Percentiles rank a stretch among this genome's conserved stretches.
Evolutionary conservation across 2,797 vertebrate species (phyloP).

Genomic region (Lycodopsis pacificus): DNA sequence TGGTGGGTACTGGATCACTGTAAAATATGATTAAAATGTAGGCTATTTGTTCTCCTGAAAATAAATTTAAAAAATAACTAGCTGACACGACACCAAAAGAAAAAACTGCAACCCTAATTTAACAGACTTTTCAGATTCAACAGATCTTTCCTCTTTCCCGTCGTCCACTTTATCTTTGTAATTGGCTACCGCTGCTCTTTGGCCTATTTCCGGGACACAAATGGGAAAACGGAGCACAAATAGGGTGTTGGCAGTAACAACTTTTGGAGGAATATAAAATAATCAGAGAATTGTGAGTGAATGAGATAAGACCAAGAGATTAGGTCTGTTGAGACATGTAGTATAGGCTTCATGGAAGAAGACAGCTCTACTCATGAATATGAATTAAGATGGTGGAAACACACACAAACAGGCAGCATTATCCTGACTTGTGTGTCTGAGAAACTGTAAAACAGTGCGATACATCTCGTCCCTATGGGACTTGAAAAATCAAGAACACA

Average conservation of each 20-base stretch:
- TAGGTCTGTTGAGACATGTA: conserved; percentile 32
- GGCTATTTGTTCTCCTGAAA: background rate
- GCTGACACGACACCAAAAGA: background rate
- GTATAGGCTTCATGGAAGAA: conserved; percentile 23
- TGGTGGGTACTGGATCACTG: background rate
- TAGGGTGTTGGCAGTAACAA: conserved; percentile 20
- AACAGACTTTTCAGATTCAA: background rate
- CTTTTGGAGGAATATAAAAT: conserved; percentile 6
- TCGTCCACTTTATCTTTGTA: background rate
- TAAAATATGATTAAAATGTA: background rate
- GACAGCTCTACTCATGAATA: conserved; percentile 23
- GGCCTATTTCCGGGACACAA: conserved; percentile 35
- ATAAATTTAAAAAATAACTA: background rate
- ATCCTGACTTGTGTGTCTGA: conserved; percentile 1
- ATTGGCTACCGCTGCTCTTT: conserved; percentile 5
- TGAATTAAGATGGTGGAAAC: conserved; percentile 12
- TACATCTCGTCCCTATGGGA: background rate
- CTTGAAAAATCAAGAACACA: background rate
- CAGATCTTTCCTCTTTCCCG: background rate
- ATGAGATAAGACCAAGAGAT: conserved; percentile 30
- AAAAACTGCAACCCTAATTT: background rate
- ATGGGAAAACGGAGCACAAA: conserved; percentile 21
- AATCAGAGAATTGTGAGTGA: conserved; percentile 37
- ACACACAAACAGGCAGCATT: background rate
- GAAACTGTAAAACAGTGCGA: background rate